Evolutionary conservation across 2,797 vertebrate species (phyloP), one percentile per base, ranked within the genome.

Genomic region (Betta splendens): DNA sequence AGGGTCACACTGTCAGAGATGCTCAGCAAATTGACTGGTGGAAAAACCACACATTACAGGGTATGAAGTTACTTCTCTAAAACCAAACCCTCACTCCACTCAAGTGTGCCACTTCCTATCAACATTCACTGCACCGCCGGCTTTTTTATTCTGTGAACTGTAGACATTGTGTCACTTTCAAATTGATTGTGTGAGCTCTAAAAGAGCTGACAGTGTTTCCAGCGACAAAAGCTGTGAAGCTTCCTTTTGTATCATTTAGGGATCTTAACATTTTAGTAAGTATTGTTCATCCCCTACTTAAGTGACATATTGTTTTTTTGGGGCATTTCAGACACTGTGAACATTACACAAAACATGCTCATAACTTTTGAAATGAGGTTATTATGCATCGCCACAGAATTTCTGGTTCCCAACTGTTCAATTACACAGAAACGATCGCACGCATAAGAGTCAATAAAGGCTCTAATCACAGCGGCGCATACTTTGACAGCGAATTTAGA

Each of bases 1-100:
- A 69, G 77, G 83, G 83, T 88, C 81, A 66, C 12, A 5, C 68
- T 87, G 83, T 87, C 79, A 75, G 71, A 77, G 69, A 80, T 69
- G 72, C 76, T 80, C 82, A 72, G 76, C 77, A 84, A 83, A 88
- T 85, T 81, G 81, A 52, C 25, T 72, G 57, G 72, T 62, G 65
- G 61, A 69, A 63, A 79, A 77, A 72, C 10, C 36, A 36, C 55
- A 60, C 60, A 57, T 80, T 72, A 70, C 63, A 74, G 69, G 68
- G 65, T 49, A 59, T 69, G 46, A 80, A 75, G 75, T 60, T 64
- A 51, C 47, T 73, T 66, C 77, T 63, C 71, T 66, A 46, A 85
- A 79, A 79, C 29, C 43, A 66, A 75, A 72, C 49, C 64, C 55
- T 25, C 5, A 28, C 29, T 73, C 47, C 9, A 35, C 38, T 69